A percentile compares a stretch with the other conserved stretches of the same genome.
Conservation (phyloP, 2,888 invertebrate genomes). For the Villa cingulata region DNA sequence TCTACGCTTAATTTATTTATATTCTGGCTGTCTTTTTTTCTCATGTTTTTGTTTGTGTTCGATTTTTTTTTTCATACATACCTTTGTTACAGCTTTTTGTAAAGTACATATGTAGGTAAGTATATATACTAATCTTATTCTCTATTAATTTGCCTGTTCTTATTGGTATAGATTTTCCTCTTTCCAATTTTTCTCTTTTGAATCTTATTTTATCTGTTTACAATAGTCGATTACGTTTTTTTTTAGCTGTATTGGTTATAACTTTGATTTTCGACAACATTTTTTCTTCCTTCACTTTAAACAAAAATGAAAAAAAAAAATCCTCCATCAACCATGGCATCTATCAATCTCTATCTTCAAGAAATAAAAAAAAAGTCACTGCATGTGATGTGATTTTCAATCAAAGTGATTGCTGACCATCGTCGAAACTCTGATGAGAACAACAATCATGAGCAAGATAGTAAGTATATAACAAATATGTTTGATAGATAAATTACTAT, state of each 20-base stretch:
- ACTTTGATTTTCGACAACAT: not conserved
- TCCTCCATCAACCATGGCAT: not conserved
- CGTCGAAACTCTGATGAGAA: not conserved
- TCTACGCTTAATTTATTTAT: conserved; percentile 4
- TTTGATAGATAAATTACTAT: no score
- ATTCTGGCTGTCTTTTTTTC: not conserved
- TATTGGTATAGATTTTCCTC: not conserved
- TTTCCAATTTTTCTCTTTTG: not conserved
- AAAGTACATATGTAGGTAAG: no score
- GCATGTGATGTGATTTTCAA: no score
- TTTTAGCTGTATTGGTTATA: not conserved
- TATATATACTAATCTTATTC: no score
- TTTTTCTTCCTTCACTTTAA: not conserved
- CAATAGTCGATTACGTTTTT: not conserved
- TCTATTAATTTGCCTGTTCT: no score
- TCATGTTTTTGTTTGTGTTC: no score
- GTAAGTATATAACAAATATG: no score
- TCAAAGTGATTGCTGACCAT: not conserved
- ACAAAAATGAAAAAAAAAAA: no score
- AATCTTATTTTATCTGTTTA: conserved; percentile 3
- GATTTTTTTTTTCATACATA: not conserved
- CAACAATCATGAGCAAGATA: no score
- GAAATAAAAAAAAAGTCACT: conserved; percentile 6
- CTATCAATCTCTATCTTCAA: not conserved
- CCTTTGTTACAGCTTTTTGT: conserved; percentile 7